Percentiles rank a stretch among this genome's conserved stretches.
Evolutionary conservation across 2,113 vertebrate species (phyloP).

Genomic region (Colossoma macropomum): DNA sequence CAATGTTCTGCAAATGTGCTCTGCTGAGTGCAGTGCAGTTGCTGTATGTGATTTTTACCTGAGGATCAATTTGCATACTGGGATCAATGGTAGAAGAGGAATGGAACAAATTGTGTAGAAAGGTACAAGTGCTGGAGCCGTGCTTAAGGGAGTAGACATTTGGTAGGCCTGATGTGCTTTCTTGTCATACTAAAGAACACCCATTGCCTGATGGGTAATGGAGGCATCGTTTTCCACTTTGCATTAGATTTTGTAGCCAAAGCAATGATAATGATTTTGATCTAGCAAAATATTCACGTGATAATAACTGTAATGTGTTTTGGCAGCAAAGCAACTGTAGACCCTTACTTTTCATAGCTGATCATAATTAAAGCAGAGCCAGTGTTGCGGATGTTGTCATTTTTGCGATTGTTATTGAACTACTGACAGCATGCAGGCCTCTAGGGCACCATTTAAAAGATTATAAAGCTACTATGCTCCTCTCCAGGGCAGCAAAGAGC

Average conservation of each 20-base stretch:
- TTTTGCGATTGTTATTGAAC: slow-evolving; percentile 39
- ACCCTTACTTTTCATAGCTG: slow-evolving; percentile 60
- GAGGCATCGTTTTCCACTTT: slow-evolving; percentile 64
- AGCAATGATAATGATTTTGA: slow-evolving; percentile 61
- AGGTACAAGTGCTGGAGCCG: slow-evolving; percentile 61
- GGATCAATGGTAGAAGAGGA: slow-evolving; percentile 70
- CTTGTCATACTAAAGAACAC: slow-evolving; percentile 64
- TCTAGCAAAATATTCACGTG: slow-evolving; percentile 46
- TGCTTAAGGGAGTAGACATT: slow-evolving; percentile 60
- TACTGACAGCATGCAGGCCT: slow-evolving; percentile 59
- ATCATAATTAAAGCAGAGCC: slow-evolving; percentile 71
- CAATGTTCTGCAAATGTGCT: slow-evolving; percentile 14
- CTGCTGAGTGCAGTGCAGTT: slow-evolving; percentile 41
- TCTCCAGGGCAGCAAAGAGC: not conserved
- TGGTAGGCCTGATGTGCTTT: slow-evolving; percentile 70
- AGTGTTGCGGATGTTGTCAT: slow-evolving; percentile 2
- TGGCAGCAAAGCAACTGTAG: slow-evolving; percentile 49
- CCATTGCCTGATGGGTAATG: slow-evolving; percentile 61
- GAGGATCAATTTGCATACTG: slow-evolving; percentile 62
- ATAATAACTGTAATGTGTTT: slow-evolving; percentile 59
- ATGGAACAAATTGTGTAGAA: slow-evolving; percentile 74
- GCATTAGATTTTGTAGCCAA: slow-evolving; percentile 56
- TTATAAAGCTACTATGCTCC: slow-evolving; percentile 41
- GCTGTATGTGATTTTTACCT: slow-evolving; percentile 56
- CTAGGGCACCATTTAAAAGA: slow-evolving; percentile 65